These are phyloP conservation scores for Lithobates sylvaticus DNA, from an alignment of 2,797 vertebrate genomes.

Conservation along the genomic window DNA sequence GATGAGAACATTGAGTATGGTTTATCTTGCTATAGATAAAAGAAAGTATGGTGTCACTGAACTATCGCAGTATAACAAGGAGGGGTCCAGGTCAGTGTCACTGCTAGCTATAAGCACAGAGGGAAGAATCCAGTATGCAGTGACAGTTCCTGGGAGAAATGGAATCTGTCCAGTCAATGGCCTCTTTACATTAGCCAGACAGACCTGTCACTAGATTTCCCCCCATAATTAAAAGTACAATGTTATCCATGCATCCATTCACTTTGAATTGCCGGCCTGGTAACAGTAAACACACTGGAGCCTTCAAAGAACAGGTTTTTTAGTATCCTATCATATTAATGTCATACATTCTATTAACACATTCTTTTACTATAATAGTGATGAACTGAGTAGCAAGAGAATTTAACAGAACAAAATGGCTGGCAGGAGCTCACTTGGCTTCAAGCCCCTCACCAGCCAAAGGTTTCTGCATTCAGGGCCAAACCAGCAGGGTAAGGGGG, in stretches of 20 bases:
- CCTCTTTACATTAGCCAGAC: constrained; percentile 36
- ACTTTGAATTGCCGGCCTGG: background rate
- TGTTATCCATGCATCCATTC: constrained; percentile 7
- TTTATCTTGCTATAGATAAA: constrained; percentile 31
- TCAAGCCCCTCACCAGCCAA: too few relatives aligned
- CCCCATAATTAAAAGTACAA: background rate
- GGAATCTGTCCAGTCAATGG: constrained; percentile 19
- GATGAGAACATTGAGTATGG: constrained; percentile 38
- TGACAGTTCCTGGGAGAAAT: background rate
- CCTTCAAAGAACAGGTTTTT: background rate
- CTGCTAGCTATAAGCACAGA: background rate
- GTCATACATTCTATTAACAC: background rate
- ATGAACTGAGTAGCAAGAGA: background rate
- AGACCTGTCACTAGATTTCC: background rate
- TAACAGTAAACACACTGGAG: background rate
- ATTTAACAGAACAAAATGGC: too few relatives aligned
- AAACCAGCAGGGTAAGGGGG: too few relatives aligned
- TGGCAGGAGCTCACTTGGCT: too few relatives aligned
- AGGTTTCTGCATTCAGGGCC: too few relatives aligned
- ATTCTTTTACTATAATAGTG: background rate
- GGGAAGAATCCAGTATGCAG: constrained; percentile 3
- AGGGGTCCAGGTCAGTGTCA: background rate
- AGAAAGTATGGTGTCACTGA: constrained; percentile 30
- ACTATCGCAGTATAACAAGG: constrained; percentile 18
- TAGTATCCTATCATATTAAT: background rate